phyloP scores from a whole-genome alignment of 2,888 invertebrate genomes.

The Acronicta leporina region DNA sequence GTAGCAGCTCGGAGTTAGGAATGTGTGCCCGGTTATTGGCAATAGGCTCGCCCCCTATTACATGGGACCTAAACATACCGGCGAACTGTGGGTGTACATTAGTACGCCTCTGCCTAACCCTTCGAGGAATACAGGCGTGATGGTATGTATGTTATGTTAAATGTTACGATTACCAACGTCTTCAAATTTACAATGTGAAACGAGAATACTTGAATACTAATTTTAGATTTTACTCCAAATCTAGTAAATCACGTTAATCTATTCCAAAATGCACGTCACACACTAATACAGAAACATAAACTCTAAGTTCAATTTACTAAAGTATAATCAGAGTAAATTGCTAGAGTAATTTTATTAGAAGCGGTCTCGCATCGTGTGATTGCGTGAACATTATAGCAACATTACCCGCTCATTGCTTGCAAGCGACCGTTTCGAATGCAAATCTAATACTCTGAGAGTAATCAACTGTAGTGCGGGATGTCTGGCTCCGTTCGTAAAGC shows the following conservation, averaged over 20 bases:
- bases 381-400: constrained; percentile 46
- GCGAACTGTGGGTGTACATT: too few relatives aligned
- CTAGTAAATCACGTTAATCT: not conserved
- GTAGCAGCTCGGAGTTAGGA: too few relatives aligned
- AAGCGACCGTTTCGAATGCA: constrained; percentile 58
- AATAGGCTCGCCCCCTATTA: too few relatives aligned
- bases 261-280: not conserved
- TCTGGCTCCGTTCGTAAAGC: constrained; percentile 10
- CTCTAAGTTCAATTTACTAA: constrained; percentile 22
- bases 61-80: too few relatives aligned
- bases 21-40: too few relatives aligned
- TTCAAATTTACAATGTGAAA: not conserved
- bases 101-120: too few relatives aligned
- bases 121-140: too few relatives aligned
- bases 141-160: too few relatives aligned
- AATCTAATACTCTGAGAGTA: constrained; percentile 49
- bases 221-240: not conserved
- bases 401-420: constrained; percentile 49
- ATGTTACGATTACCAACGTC: not conserved
- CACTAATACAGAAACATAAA: constrained; percentile 6
- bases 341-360: constrained; percentile 53
- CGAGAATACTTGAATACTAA: not conserved
- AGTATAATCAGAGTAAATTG: constrained; percentile 48
- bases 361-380: constrained; percentile 30
- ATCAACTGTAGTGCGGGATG: constrained; percentile 29